These are phyloP conservation scores for Balaeniceps rex DNA, from an alignment of 2,113 vertebrate species.

Conservation along the genomic window DNA sequence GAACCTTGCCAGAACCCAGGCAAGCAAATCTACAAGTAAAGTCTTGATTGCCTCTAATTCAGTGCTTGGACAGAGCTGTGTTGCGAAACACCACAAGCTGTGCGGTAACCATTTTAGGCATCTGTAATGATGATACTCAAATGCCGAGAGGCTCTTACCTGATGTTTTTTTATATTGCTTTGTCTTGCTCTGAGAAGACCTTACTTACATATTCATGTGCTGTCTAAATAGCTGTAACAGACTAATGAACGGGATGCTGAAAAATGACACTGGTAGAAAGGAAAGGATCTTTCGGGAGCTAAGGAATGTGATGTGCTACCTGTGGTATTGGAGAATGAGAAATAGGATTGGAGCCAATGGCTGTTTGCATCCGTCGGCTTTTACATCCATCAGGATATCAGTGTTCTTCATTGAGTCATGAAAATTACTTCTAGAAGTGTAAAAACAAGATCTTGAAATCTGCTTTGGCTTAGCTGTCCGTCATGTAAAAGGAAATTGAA, in stretches of 20 bases:
- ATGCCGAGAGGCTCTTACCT: not conserved
- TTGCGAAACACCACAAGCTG: not conserved
- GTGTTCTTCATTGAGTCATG: not conserved
- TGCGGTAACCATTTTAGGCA: not conserved
- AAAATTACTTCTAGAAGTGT: not conserved
- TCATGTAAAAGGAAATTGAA: not conserved
- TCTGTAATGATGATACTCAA: accelerated
- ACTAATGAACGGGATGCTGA: not conserved
- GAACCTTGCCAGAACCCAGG: not conserved
- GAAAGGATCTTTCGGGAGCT: not conserved
- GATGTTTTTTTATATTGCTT: not conserved
- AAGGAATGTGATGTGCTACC: not conserved
- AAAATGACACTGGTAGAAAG: accelerated
- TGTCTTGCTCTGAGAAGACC: not conserved
- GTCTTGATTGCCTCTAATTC: not conserved
- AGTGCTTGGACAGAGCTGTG: not conserved
- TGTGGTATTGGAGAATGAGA: not conserved
- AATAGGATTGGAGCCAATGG: not conserved
- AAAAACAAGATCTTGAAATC: not conserved
- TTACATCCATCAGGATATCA: not conserved
- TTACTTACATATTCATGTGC: not conserved
- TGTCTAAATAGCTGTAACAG: not conserved
- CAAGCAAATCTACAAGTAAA: not conserved
- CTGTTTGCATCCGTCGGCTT: accelerated
- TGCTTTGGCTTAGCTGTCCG: not conserved